Evolutionary conservation across 2,888 invertebrate genomes (phyloP).

Genomic region (Ophion ellenae): DNA sequence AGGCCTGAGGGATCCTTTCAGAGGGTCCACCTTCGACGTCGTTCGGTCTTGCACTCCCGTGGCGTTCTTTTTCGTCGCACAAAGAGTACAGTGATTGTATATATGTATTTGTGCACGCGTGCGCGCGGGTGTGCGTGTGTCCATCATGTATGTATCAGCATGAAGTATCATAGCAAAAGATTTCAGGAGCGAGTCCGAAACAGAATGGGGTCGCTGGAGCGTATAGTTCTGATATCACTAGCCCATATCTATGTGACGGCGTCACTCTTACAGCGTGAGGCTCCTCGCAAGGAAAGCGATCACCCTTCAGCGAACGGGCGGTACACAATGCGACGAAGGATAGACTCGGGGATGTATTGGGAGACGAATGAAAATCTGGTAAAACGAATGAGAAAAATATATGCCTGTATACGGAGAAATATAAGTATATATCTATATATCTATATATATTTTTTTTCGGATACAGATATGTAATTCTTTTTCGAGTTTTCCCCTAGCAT

Average conservation of each 20-base stretch:
- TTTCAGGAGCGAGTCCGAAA: slow-evolving; percentile 53
- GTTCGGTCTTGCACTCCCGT: slow-evolving; percentile 62
- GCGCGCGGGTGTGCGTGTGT: not conserved
- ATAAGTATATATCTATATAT: no score
- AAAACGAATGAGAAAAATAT: not conserved
- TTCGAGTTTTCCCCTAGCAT: no score
- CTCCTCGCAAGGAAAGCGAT: slow-evolving; percentile 43
- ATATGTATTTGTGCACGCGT: not conserved
- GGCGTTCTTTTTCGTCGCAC: slow-evolving; percentile 55
- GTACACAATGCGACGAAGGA: slow-evolving; percentile 19
- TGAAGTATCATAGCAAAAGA: slow-evolving; percentile 37
- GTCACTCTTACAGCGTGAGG: slow-evolving; percentile 45
- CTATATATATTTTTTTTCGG: no score
- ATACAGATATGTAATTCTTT: not conserved
- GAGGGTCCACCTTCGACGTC: slow-evolving; percentile 68
- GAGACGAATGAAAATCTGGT: slow-evolving; percentile 10
- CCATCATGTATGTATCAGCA: slow-evolving; percentile 1
- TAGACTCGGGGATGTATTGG: slow-evolving; percentile 1
- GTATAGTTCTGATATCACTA: slow-evolving; percentile 77
- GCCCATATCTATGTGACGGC: slow-evolving; percentile 71
- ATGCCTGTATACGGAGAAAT: not conserved
- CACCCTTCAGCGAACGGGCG: slow-evolving; percentile 33
- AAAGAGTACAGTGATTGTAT: slow-evolving; percentile 39
- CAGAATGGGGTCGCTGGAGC: slow-evolving; percentile 77
- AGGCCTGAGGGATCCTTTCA: slow-evolving; percentile 67